These are phyloP conservation scores for Lepeophtheirus nordmannii DNA, from an alignment of 2,888 invertebrate genomes.

Conservation along the genomic window DNA sequence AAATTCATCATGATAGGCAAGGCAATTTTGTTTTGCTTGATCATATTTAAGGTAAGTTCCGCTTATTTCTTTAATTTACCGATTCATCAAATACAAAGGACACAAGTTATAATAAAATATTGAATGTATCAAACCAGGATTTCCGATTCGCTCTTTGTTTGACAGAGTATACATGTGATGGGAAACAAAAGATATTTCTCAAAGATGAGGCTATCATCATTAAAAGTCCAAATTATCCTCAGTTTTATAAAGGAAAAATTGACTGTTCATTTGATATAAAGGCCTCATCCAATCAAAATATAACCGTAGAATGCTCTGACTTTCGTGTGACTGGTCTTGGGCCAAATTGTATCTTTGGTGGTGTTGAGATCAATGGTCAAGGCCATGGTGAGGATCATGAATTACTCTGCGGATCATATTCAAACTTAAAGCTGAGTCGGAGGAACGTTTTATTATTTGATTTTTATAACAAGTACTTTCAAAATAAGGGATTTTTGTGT, in stretches of 20 bases:
- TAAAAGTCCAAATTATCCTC: background rate
- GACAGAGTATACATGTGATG: too few species aligned
- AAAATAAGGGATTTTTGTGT: slow-evolving; percentile 1
- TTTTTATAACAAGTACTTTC: background rate
- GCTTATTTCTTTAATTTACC: too few species aligned
- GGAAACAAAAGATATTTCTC: too few species aligned
- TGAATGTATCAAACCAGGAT: too few species aligned
- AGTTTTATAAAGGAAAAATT: background rate
- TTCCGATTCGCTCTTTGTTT: too few species aligned
- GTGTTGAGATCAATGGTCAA: background rate
- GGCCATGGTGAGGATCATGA: background rate
- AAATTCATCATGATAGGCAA: too few species aligned
- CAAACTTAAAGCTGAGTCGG: background rate
- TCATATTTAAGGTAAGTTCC: too few species aligned
- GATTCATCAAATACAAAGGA: too few species aligned
- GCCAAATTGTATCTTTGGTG: background rate
- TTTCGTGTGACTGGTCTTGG: background rate
- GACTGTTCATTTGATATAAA: background rate
- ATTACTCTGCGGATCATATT: background rate
- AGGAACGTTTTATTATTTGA: background rate
- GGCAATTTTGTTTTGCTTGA: too few species aligned
- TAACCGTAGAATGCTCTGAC: background rate
- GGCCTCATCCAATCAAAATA: background rate
- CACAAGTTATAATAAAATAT: too few species aligned
- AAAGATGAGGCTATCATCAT: background rate